Conservation (phyloP, 2,113 vertebrate species). For the Candoia aspera region DNA sequence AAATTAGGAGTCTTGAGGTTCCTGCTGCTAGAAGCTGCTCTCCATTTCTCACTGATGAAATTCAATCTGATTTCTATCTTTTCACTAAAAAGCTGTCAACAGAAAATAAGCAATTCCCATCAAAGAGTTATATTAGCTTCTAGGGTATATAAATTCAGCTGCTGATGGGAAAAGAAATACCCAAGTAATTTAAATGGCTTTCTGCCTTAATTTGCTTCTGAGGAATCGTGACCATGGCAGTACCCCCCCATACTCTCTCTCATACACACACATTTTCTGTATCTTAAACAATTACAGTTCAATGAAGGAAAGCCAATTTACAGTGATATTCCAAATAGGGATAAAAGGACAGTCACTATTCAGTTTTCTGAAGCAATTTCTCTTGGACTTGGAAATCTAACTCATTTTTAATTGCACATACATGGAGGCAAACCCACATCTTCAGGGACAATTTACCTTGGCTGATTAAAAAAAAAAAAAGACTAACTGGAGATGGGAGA, state of each 20-base stretch:
- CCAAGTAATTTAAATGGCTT: slow-evolving; percentile 66
- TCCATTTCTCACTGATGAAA: slow-evolving; percentile 81
- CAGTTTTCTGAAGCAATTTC: slow-evolving; percentile 8
- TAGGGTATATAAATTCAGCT: slow-evolving; percentile 62
- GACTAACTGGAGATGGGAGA: neutral
- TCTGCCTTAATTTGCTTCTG: slow-evolving; percentile 67
- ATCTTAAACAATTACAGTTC: neutral
- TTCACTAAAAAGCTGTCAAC: slow-evolving; percentile 82
- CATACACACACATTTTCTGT: neutral
- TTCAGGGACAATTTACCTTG: neutral
- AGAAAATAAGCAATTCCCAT: slow-evolving; percentile 79
- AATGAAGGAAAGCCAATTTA: neutral
- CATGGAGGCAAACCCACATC: neutral
- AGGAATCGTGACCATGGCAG: slow-evolving; percentile 58
- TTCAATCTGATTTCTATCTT: slow-evolving; percentile 85
- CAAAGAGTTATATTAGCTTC: slow-evolving; percentile 71
- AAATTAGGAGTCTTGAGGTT: slow-evolving; percentile 78
- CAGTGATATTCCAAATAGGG: neutral
- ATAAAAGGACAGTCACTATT: too few relatives aligned
- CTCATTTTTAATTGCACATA: neutral
- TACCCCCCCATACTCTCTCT: neutral
- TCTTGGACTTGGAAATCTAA: neutral
- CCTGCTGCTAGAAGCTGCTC: slow-evolving; percentile 79
- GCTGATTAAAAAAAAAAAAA: neutral
- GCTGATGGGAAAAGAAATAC: slow-evolving; percentile 57